Conservation (phyloP, 2,888 invertebrate genomes). For the Hirtodrosophila confusa region DNA sequence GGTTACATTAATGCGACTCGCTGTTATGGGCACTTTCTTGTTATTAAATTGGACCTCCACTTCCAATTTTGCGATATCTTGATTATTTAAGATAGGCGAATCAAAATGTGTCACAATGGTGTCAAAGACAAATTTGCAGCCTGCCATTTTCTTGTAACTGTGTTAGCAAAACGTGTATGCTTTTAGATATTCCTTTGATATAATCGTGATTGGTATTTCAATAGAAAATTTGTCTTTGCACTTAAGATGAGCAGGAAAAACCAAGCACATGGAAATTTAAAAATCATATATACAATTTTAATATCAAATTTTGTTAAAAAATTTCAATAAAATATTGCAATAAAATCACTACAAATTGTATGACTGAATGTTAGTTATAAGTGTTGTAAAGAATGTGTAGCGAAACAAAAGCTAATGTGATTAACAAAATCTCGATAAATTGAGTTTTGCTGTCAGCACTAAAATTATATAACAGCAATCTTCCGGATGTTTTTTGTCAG, state of each 20-base stretch:
- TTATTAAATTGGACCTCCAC: conserved; percentile 62
- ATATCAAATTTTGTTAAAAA: too few relatives aligned
- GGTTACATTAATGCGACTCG: conserved; percentile 70
- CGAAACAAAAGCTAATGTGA: conserved; percentile 10
- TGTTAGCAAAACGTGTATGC: too few relatives aligned
- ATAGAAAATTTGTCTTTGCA: not conserved
- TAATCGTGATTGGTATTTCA: not conserved
- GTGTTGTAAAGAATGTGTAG: not conserved
- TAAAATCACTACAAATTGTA: too few relatives aligned
- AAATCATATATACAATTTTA: too few relatives aligned
- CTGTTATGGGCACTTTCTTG: conserved; percentile 55
- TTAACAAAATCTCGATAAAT: not conserved
- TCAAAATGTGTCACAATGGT: conserved; percentile 62
- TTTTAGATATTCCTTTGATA: not conserved
- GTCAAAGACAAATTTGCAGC: conserved; percentile 62
- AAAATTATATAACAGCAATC: too few relatives aligned
- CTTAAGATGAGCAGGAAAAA: too few relatives aligned
- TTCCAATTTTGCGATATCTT: conserved; percentile 46
- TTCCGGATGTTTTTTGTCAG: too few relatives aligned
- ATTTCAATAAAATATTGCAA: too few relatives aligned
- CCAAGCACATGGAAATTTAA: too few relatives aligned
- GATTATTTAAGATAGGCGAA: conserved; percentile 17
- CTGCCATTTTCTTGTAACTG: not conserved
- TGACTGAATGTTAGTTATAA: too few relatives aligned
- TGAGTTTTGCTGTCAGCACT: too few relatives aligned